These are phyloP conservation scores for Xiphorhynchus erythropygius DNA, from an alignment of 2,797 vertebrate species.

Conservation along the genomic window DNA sequence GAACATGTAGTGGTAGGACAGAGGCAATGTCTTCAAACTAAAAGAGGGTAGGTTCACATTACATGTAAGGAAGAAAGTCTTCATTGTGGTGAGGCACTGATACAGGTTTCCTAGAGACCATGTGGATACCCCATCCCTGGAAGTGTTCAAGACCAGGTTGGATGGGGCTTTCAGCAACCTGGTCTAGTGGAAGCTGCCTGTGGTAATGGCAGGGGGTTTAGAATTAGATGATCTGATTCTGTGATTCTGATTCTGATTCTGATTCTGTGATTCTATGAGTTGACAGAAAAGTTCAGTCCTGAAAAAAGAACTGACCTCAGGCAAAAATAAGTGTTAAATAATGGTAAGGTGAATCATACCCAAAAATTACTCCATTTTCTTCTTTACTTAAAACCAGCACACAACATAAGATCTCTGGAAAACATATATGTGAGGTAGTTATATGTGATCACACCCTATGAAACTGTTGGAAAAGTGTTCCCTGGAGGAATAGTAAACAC, in stretches of 20 bases:
- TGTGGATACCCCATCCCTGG: not conserved
- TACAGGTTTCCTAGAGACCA: not conserved
- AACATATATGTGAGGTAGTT: not conserved
- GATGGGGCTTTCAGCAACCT: not conserved
- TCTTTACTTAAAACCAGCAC: not conserved
- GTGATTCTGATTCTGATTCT: too few species aligned
- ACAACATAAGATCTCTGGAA: not conserved
- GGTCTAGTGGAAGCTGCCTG: not conserved
- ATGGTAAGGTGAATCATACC: not conserved
- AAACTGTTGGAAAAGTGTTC: not conserved
- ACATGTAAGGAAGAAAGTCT: not conserved
- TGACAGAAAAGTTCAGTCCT: not conserved
- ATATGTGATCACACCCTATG: not conserved
- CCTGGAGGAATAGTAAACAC: not conserved
- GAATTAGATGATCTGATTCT: not conserved
- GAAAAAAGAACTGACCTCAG: not conserved
- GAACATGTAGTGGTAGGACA: not conserved
- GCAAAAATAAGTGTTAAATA: not conserved
- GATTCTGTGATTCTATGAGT: not conserved
- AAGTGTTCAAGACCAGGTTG: not conserved
- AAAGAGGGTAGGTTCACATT: not conserved
- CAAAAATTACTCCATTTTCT: rapidly evolving
- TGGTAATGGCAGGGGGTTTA: too few species aligned
- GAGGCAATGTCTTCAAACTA: not conserved
- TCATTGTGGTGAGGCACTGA: not conserved